A percentile compares a stretch with the other conserved stretches of the same genome.
phyloP scores from a whole-genome alignment of 2,888 invertebrate genomes.

The Polietes domitor region DNA sequence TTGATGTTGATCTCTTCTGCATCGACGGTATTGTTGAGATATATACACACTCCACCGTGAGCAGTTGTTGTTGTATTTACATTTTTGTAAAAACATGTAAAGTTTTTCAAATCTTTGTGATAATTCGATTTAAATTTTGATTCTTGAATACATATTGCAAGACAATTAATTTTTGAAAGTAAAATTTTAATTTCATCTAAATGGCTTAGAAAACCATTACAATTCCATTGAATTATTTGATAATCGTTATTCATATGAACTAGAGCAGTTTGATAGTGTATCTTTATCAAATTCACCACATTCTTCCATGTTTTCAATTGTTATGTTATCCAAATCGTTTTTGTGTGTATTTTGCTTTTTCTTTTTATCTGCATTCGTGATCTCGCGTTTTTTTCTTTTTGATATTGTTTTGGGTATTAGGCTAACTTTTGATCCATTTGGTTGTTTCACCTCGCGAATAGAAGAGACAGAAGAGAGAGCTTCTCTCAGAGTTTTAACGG shows the following conservation, averaged over 20 bases:
- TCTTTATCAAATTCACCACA: neutral
- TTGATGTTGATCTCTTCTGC: constrained; percentile 26
- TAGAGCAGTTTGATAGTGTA: neutral
- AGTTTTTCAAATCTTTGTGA: neutral
- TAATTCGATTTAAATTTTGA: constrained; percentile 17
- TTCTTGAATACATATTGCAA: neutral
- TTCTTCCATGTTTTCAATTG: too few species aligned
- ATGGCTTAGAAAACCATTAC: neutral
- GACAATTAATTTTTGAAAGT: neutral
- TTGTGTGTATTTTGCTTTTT: neutral
- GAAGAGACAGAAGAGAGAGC: neutral
- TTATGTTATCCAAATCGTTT: neutral
- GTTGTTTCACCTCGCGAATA: neutral
- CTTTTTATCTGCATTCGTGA: neutral
- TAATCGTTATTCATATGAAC: constrained; percentile 8
- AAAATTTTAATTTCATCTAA: constrained; percentile 7
- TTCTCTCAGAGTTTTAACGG: neutral
- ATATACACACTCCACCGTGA: constrained; percentile 36
- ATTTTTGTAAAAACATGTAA: constrained; percentile 26
- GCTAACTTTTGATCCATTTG: neutral
- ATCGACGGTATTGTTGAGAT: constrained; percentile 11
- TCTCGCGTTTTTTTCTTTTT: constrained; percentile 4
- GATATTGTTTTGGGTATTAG: neutral
- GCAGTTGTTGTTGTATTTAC: neutral
- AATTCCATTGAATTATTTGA: constrained; percentile 17